Conservation (phyloP, 2,888 invertebrate genomes). For the Melieria picta region DNA sequence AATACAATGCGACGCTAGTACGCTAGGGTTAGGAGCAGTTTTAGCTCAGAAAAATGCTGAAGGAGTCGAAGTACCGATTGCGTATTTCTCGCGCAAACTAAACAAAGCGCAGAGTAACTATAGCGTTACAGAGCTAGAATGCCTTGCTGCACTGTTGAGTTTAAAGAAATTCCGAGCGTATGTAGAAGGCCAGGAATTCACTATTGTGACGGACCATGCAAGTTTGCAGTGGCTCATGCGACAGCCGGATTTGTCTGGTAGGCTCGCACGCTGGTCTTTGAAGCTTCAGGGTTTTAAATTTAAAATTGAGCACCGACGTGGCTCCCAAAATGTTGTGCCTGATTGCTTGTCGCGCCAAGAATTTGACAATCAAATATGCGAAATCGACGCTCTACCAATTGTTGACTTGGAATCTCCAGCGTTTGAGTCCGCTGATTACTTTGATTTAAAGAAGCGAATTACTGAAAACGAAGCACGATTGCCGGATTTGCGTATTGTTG, state of each 20-base stretch:
- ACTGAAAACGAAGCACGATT: too few relatives aligned
- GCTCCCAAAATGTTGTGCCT: too few relatives aligned
- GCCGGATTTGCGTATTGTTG: too few relatives aligned
- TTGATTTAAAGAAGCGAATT: too few relatives aligned
- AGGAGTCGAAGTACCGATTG: slow-evolving; percentile 1
- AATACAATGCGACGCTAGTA: slow-evolving; percentile 8
- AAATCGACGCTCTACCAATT: too few relatives aligned
- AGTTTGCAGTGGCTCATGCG: slow-evolving; percentile 20
- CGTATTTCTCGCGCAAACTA: slow-evolving; percentile 23
- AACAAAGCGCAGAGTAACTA: slow-evolving; percentile 36
- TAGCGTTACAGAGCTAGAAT: slow-evolving; percentile 24
- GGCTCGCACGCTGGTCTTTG: too few relatives aligned
- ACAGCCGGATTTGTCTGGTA: slow-evolving; percentile 30
- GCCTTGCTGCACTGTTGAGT: slow-evolving; percentile 6
- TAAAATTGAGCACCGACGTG: too few relatives aligned
- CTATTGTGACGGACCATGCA: slow-evolving; percentile 17
- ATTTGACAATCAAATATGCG: too few relatives aligned
- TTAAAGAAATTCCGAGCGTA: slow-evolving; percentile 25
- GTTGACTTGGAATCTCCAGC: too few relatives aligned
- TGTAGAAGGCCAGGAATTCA: slow-evolving; percentile 23
- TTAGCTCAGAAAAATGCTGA: background rate
- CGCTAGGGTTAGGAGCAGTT: slow-evolving; percentile 10
- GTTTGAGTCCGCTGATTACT: too few relatives aligned
- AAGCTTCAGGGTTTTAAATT: too few relatives aligned
- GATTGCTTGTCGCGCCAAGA: too few relatives aligned